These are phyloP conservation scores for Mionectes macconnelli DNA, from an alignment of 2,113 vertebrate genomes.

Conservation along the genomic window DNA sequence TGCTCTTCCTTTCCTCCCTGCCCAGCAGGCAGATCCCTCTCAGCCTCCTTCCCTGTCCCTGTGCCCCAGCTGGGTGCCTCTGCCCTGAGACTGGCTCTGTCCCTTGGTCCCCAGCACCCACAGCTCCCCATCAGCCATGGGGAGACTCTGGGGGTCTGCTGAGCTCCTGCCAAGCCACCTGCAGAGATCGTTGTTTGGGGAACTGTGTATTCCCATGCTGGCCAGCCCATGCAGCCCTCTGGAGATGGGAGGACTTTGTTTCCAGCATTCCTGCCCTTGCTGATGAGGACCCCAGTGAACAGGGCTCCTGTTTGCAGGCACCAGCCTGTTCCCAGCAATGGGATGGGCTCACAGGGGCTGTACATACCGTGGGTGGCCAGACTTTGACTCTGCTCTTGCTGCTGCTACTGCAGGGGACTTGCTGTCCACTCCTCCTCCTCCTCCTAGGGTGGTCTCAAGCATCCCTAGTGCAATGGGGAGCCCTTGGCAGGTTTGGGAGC, in stretches of 20 bases:
- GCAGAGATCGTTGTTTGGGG: neutral
- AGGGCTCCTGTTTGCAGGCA: neutral
- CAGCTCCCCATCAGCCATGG: neutral
- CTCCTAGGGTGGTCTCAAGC: neutral
- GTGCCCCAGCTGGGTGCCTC: neutral
- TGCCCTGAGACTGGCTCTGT: neutral
- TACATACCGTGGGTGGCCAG: fast-evolving
- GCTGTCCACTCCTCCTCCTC: neutral
- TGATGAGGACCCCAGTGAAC: neutral
- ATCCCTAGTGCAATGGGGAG: neutral
- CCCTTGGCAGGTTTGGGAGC: neutral
- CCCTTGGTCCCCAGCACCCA: neutral
- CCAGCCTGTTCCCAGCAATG: neutral
- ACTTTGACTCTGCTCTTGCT: neutral
- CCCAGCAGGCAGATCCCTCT: neutral
- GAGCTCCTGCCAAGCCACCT: neutral
- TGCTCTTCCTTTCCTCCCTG: neutral
- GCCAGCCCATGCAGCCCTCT: neutral
- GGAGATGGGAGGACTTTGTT: neutral
- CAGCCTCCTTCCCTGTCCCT: neutral
- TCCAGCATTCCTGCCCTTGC: neutral
- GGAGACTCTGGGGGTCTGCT: neutral
- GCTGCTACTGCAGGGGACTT: neutral
- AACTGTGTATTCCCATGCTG: neutral
- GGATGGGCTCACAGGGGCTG: fast-evolving